phyloP scores from a whole-genome alignment of 2,113 vertebrate species.

The Pycnonotus jocosus region DNA sequence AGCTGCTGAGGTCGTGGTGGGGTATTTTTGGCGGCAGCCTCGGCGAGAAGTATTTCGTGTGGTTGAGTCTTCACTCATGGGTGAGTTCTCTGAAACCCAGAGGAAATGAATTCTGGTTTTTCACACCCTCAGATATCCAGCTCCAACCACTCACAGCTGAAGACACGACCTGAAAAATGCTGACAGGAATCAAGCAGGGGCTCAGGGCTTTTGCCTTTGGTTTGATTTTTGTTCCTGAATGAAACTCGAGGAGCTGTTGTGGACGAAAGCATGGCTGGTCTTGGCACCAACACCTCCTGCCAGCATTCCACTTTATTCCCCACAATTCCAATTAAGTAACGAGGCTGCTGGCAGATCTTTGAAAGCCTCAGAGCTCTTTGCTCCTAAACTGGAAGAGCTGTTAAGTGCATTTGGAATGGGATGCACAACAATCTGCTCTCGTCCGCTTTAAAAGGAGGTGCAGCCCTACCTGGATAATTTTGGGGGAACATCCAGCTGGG shows the following conservation, averaged over 20 bases:
- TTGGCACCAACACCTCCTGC: not conserved
- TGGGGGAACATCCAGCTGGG: not conserved
- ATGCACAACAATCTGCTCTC: not conserved
- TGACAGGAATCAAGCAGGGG: not conserved
- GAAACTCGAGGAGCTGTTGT: not conserved
- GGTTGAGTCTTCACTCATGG: not conserved
- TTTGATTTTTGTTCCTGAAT: not conserved
- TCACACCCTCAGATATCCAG: not conserved
- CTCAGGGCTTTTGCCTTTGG: not conserved
- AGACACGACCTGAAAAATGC: not conserved
- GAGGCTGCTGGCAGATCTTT: not conserved
- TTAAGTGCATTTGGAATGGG: not conserved
- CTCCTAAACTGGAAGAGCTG: not conserved
- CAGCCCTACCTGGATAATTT: not conserved
- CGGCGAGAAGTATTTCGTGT: rapidly evolving
- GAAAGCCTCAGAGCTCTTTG: not conserved
- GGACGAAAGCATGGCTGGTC: not conserved
- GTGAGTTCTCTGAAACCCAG: not conserved
- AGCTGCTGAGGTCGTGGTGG: not conserved
- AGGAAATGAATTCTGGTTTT: not conserved
- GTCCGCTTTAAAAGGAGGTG: not conserved
- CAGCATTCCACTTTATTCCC: not conserved
- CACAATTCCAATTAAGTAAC: not conserved
- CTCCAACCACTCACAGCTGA: not conserved
- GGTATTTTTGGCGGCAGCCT: not conserved